Percentiles rank a stretch among this genome's conserved stretches.
phyloP scores from a whole-genome alignment of 2,888 invertebrate genomes.

The Drosophila mimetica region DNA sequence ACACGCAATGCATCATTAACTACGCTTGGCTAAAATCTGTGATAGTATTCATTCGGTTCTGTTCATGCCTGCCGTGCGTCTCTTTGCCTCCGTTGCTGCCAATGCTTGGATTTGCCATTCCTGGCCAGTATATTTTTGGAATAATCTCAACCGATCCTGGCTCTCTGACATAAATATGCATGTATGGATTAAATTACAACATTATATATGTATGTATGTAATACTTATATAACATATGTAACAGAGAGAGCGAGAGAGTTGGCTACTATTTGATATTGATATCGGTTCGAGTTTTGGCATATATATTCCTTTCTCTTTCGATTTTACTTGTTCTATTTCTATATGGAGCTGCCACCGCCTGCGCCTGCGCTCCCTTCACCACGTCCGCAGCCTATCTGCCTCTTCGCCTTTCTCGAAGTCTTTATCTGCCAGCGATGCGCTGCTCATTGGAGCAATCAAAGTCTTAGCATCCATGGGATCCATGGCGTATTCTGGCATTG shows the following conservation, averaged over 20 bases:
- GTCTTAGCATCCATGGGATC: background rate
- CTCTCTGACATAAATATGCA: slow-evolving; percentile 23
- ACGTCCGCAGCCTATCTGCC: background rate
- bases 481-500: background rate
- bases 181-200: slow-evolving; percentile 13
- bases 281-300: background rate
- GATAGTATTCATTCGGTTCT: slow-evolving; percentile 15
- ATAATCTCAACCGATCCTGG: slow-evolving; percentile 2
- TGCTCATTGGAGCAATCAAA: slow-evolving; percentile 4
- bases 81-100: slow-evolving; percentile 33
- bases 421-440: slow-evolving; percentile 3
- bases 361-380: too few relatives aligned
- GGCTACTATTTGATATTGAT: background rate
- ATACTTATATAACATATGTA: slow-evolving; percentile 23
- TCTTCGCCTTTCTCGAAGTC: background rate
- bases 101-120: slow-evolving; percentile 42
- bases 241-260: slow-evolving; percentile 16
- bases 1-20: slow-evolving; percentile 20
- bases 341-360: background rate
- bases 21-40: slow-evolving; percentile 5
- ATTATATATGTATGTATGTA: slow-evolving; percentile 25
- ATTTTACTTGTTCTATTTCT: background rate
- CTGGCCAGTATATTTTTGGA: background rate
- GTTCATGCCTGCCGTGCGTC: slow-evolving; percentile 7
- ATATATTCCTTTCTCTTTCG: background rate